Conservation (phyloP, 2,888 invertebrate species). For the Temnothorax ravouxi region DNA sequence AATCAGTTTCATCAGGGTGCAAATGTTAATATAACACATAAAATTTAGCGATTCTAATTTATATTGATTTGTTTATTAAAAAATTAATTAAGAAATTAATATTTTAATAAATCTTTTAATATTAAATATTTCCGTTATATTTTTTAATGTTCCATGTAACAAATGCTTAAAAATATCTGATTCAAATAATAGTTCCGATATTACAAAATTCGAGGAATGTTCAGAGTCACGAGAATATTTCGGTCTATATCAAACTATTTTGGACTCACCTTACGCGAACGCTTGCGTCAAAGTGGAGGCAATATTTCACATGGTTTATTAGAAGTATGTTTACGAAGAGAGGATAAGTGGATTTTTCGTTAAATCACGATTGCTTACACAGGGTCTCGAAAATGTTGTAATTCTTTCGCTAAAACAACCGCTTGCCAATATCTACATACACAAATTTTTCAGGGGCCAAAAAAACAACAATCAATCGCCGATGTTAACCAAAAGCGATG, state of each 20-base stretch:
- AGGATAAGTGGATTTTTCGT: constrained; percentile 30
- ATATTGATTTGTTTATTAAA: neutral
- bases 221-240: constrained; percentile 9
- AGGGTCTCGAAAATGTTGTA: neutral
- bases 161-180: neutral
- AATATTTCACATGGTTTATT: constrained; percentile 45
- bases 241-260: constrained; percentile 26
- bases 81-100: neutral
- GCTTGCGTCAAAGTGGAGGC: constrained; percentile 24
- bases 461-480: constrained; percentile 32
- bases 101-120: neutral
- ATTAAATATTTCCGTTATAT: neutral
- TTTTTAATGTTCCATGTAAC: neutral
- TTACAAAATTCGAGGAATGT: neutral
- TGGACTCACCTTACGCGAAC: neutral
- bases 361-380: constrained; percentile 45
- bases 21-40: neutral
- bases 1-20: neutral
- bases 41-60: neutral
- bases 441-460: constrained; percentile 16
- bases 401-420: constrained; percentile 15
- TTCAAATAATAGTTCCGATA: constrained; percentile 14
- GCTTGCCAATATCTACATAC: neutral
- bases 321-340: constrained; percentile 36
- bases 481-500: constrained; percentile 30